Evolutionary conservation across 2,113 vertebrate genomes (phyloP).

Genomic region (Ophiodon elongatus): DNA sequence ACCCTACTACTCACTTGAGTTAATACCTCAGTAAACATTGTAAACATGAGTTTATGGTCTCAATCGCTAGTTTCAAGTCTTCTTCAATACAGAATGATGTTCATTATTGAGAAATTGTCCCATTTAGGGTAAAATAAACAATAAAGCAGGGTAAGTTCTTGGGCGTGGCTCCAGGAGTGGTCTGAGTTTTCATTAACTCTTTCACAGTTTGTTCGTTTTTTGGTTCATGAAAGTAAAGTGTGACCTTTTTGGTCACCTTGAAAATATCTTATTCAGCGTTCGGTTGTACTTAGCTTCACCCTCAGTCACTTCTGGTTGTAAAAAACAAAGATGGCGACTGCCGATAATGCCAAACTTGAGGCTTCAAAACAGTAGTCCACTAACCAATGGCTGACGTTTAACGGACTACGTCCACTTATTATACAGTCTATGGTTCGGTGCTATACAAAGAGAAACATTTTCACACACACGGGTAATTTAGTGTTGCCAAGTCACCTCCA

Average conservation of each 20-base stretch:
- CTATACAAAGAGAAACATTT: background rate
- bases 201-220: background rate
- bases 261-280: too few relatives aligned
- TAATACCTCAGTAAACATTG: background rate
- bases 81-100: background rate
- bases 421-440: background rate
- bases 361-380: background rate
- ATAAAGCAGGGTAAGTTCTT: background rate
- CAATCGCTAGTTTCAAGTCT: background rate
- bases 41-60: background rate
- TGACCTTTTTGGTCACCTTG: too few relatives aligned
- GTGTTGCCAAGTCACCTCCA: background rate
- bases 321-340: too few relatives aligned
- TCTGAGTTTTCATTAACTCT: background rate
- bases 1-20: background rate
- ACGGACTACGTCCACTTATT: background rate
- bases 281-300: too few relatives aligned
- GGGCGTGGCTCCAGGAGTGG: background rate
- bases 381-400: background rate
- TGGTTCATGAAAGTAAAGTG: background rate
- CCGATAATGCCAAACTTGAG: too few relatives aligned
- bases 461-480: background rate
- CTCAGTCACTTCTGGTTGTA: too few relatives aligned
- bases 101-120: background rate
- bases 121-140: background rate